These are phyloP conservation scores for Alaudala cheleensis DNA, from an alignment of 2,113 vertebrate genomes.

Conservation along the genomic window DNA sequence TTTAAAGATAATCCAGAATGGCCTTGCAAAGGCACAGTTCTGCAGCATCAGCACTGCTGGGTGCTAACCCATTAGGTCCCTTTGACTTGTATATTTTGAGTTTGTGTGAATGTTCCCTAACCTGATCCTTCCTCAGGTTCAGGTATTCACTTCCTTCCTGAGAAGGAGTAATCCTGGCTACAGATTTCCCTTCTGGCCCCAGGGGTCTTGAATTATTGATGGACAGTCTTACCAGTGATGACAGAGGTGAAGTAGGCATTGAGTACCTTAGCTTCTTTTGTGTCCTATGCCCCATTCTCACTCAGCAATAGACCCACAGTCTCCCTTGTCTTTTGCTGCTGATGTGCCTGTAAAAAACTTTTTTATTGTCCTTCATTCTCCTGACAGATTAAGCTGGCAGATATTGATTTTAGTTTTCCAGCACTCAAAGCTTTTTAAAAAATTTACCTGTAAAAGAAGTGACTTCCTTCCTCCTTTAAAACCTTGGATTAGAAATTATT, in stretches of 20 bases:
- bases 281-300: background rate
- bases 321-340: background rate
- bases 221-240: background rate
- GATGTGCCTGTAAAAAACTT: background rate
- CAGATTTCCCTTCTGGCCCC: background rate
- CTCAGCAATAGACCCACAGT: background rate
- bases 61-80: background rate
- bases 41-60: fast-evolving
- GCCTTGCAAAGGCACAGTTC: background rate
- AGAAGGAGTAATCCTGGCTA: background rate
- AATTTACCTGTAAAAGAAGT: background rate
- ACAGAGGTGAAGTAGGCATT: background rate
- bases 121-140: background rate
- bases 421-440: background rate
- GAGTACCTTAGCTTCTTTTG: background rate
- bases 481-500: background rate
- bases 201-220: background rate
- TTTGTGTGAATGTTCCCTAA: background rate
- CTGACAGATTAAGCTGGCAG: background rate
- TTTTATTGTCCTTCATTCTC: background rate
- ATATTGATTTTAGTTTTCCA: background rate
- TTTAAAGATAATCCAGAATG: background rate
- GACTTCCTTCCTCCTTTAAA: background rate
- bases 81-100: background rate
- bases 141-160: background rate